Evolutionary conservation across 2,888 invertebrate genomes (phyloP).

Genomic region (Aphodius sticticus): DNA sequence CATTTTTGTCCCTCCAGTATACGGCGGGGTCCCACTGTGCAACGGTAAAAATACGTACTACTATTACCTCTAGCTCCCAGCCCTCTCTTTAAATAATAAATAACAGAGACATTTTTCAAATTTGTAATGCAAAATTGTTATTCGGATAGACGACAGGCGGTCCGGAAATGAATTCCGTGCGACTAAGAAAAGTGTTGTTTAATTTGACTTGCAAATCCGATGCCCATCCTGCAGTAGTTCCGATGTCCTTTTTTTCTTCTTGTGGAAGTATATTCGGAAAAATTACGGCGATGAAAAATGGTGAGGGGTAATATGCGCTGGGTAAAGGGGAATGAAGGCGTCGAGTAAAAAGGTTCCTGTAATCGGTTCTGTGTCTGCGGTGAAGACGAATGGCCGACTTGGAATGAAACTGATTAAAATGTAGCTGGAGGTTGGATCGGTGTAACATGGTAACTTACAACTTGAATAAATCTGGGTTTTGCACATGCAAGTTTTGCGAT

Average conservation of each 20-base stretch:
- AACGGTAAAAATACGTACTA: neutral
- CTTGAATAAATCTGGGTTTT: neutral
- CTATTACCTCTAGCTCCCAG: neutral
- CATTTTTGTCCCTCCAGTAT: no score
- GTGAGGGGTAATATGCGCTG: neutral
- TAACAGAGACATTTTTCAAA: slow-evolving; percentile 29
- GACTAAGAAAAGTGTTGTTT: slow-evolving; percentile 24
- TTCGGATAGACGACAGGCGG: slow-evolving; percentile 26
- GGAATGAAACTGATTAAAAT: slow-evolving; percentile 4
- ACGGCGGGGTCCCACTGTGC: neutral
- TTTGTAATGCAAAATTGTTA: slow-evolving; percentile 31
- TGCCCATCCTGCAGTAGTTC: slow-evolving; percentile 1
- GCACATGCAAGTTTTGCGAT: neutral
- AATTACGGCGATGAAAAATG: slow-evolving; percentile 11
- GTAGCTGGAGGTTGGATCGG: neutral
- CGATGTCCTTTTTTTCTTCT: slow-evolving; percentile 5
- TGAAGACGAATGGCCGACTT: neutral
- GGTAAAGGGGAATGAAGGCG: neutral
- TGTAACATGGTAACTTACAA: neutral
- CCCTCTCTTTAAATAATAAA: slow-evolving; percentile 22
- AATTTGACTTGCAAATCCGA: slow-evolving; percentile 21
- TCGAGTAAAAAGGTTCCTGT: neutral
- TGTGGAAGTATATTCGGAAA: slow-evolving; percentile 15
- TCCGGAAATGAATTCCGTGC: neutral
- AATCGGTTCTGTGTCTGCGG: neutral